Conservation (phyloP, 2,888 invertebrate genomes). For the Tipula unca region DNA sequence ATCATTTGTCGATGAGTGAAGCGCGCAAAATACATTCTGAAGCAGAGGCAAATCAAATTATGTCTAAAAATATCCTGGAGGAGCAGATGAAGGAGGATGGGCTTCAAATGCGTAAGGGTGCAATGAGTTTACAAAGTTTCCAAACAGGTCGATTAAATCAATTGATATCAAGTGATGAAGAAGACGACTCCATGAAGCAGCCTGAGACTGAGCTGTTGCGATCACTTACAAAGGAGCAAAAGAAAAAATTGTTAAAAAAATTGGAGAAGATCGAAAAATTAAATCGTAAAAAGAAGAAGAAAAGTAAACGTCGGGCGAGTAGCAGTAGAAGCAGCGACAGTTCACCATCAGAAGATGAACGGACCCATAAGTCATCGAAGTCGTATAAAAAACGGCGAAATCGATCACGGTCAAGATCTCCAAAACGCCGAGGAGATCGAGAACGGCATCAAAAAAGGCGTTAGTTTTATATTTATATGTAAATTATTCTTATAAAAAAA, state of each 20-base stretch:
- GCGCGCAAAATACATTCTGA: slow-evolving; percentile 61
- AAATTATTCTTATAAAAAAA: background rate
- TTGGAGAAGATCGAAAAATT: slow-evolving; percentile 55
- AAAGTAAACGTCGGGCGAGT: slow-evolving; percentile 16
- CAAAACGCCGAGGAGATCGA: background rate
- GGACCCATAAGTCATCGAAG: background rate
- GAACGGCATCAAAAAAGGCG: background rate
- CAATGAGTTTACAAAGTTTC: slow-evolving; percentile 50
- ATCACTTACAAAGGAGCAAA: slow-evolving; percentile 77
- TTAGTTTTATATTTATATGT: background rate
- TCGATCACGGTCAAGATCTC: background rate
- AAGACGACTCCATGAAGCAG: slow-evolving; percentile 36
- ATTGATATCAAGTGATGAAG: slow-evolving; percentile 51
- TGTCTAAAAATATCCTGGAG: slow-evolving; percentile 61
- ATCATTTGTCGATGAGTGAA: slow-evolving; percentile 72
- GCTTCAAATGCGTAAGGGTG: slow-evolving; percentile 74
- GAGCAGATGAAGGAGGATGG: slow-evolving; percentile 91
- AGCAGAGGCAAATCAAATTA: slow-evolving; percentile 55
- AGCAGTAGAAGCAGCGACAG: background rate
- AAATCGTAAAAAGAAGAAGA: slow-evolving; percentile 35
- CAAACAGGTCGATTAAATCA: slow-evolving; percentile 49
- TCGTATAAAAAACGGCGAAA: background rate
- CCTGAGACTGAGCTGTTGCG: slow-evolving; percentile 75
- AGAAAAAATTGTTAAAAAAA: slow-evolving; percentile 68
- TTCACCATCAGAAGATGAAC: background rate